phyloP scores from a whole-genome alignment of 1,140 invertebrate species.

The Argopecten irradians region DNA sequence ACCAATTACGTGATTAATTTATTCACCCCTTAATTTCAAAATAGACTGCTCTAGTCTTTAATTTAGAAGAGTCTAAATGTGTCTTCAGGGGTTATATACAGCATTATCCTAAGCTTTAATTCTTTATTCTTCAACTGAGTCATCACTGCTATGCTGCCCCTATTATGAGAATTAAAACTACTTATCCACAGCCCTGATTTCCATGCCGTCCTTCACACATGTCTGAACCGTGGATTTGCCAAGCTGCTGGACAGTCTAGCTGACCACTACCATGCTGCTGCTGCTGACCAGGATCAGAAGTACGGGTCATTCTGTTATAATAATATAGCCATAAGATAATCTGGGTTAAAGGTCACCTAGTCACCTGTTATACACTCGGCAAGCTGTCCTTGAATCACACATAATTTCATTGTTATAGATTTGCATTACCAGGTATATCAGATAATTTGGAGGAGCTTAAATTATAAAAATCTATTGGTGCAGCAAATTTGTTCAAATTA shows the following conservation, averaged over 20 bases:
- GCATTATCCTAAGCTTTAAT: background rate
- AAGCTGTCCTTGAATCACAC: too few relatives aligned
- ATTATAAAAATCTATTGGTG: too few relatives aligned
- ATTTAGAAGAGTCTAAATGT: background rate
- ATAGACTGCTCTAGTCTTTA: background rate
- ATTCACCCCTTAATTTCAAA: background rate
- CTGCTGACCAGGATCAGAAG: slow-evolving; percentile 33
- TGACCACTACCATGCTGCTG: slow-evolving; percentile 77
- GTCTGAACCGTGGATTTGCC: slow-evolving; percentile 87
- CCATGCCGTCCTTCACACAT: slow-evolving; percentile 83
- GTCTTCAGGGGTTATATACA: background rate
- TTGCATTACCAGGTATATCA: too few relatives aligned
- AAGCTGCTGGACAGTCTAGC: slow-evolving; percentile 88
- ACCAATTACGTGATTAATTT: too few relatives aligned
- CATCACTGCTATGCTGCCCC: background rate
- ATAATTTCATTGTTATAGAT: too few relatives aligned
- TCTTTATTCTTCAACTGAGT: background rate
- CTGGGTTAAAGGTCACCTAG: background rate
- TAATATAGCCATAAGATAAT: background rate
- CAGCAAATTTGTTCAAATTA: too few relatives aligned
- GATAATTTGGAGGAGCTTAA: too few relatives aligned
- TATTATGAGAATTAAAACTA: background rate
- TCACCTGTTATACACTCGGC: too few relatives aligned
- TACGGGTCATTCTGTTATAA: slow-evolving; percentile 27
- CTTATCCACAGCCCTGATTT: slow-evolving; percentile 83